phyloP scores from a whole-genome alignment of 2,113 vertebrate species.

The Spea bombifrons region DNA sequence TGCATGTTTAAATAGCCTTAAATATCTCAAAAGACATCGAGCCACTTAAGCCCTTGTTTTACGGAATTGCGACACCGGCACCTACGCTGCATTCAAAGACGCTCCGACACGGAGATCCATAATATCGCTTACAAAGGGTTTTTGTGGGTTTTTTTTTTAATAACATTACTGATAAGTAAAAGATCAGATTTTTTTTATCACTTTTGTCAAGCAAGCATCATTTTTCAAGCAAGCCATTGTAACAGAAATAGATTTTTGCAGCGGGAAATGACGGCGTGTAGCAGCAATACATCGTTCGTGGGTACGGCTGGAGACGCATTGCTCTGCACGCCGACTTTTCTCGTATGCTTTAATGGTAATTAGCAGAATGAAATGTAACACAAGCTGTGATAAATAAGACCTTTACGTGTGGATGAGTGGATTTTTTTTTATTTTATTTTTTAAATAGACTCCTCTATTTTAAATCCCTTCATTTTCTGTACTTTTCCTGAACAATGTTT shows the following conservation, averaged over 20 bases:
- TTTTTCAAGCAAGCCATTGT: neutral
- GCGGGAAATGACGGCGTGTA: neutral
- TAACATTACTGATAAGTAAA: too few relatives aligned
- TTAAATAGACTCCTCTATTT: conserved; percentile 12
- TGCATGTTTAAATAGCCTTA: too few relatives aligned
- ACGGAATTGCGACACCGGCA: too few relatives aligned
- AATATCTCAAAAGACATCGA: too few relatives aligned
- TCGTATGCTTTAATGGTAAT: conserved; percentile 18
- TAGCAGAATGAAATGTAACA: conserved; percentile 10
- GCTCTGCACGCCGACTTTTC: neutral
- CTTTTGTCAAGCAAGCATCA: neutral
- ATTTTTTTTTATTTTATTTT: neutral
- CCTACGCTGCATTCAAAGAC: too few relatives aligned
- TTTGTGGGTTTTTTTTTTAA: too few relatives aligned
- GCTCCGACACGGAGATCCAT: too few relatives aligned
- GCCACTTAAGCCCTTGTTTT: too few relatives aligned
- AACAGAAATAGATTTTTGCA: neutral
- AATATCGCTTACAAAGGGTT: too few relatives aligned
- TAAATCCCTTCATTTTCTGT: neutral
- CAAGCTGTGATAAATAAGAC: conserved; percentile 30
- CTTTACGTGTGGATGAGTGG: neutral
- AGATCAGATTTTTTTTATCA: too few relatives aligned
- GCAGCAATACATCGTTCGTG: neutral
- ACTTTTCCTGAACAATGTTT: neutral
- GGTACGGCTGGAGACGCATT: conserved; percentile 4